These are phyloP conservation scores for Spatula clypeata DNA, from an alignment of 2,797 vertebrate genomes.

Conservation along the genomic window DNA sequence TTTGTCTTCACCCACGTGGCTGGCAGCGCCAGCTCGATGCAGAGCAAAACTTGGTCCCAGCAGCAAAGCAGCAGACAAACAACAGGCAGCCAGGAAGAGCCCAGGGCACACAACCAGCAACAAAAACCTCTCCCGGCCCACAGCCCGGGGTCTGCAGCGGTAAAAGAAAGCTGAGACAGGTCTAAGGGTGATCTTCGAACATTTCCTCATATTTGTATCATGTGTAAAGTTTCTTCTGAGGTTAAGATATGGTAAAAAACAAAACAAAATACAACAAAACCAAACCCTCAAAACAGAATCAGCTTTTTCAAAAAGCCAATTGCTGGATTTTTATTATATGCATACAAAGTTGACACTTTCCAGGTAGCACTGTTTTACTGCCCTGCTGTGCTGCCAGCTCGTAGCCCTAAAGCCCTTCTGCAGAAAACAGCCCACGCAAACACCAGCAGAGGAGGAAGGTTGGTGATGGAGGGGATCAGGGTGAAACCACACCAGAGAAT, in stretches of 20 bases:
- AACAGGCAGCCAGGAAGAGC: neutral
- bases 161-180: neutral
- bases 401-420: neutral
- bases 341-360: neutral
- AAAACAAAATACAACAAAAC: too few species aligned
- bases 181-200: neutral
- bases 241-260: neutral
- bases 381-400: neutral
- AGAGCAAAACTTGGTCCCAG: neutral
- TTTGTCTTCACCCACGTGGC: neutral
- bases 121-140: neutral
- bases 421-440: neutral
- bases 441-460: neutral
- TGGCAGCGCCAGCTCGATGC: neutral
- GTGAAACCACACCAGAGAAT: neutral
- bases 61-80: neutral
- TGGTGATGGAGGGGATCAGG: neutral
- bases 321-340: neutral
- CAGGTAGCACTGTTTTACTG: neutral
- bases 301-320: neutral
- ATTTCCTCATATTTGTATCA: neutral
- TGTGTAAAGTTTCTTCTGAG: neutral
- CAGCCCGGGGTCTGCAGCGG: accelerated
- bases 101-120: accelerated
- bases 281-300: too few species aligned